phyloP scores from a whole-genome alignment of 1,140 invertebrate species.

The Drosophila tani region DNA sequence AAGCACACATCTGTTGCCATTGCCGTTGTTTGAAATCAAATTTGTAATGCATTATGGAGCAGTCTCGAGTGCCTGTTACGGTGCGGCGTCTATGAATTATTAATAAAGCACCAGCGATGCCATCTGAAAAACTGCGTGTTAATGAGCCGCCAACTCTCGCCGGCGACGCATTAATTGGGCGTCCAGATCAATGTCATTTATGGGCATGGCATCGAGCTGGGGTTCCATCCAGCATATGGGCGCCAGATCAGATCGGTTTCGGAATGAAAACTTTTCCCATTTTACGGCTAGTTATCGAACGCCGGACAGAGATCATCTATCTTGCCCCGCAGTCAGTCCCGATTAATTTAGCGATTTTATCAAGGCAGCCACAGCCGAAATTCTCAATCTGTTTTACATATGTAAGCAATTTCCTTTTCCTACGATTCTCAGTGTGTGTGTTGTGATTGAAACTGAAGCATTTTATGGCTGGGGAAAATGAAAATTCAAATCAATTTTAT shows the following conservation, averaged over 20 bases:
- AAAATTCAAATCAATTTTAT: constrained; percentile 63
- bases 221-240: constrained; percentile 24
- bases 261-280: constrained; percentile 65
- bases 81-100: constrained; percentile 72
- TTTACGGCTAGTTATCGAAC: constrained; percentile 59
- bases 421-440: constrained; percentile 11
- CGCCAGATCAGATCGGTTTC: constrained; percentile 51
- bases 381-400: constrained; percentile 66
- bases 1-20: constrained; percentile 35
- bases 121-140: constrained; percentile 72
- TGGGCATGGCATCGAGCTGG: constrained; percentile 54
- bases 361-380: constrained; percentile 40
- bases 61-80: constrained; percentile 48
- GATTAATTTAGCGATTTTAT: constrained; percentile 77
- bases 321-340: constrained; percentile 23
- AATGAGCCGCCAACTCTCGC: constrained; percentile 79
- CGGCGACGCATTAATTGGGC: constrained; percentile 78
- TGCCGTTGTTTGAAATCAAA: constrained; percentile 48
- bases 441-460: constrained; percentile 60
- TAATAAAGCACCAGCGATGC: constrained; percentile 62
- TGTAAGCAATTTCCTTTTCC: constrained; percentile 32
- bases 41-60: constrained; percentile 81
- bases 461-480: constrained; percentile 42
- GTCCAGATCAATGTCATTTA: constrained; percentile 55
- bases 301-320: constrained; percentile 26